Evolutionary conservation across 2,888 invertebrate genomes (phyloP), one percentile per base, ranked within the genome.

Genomic region (Schrankia costaestrigalis): DNA sequence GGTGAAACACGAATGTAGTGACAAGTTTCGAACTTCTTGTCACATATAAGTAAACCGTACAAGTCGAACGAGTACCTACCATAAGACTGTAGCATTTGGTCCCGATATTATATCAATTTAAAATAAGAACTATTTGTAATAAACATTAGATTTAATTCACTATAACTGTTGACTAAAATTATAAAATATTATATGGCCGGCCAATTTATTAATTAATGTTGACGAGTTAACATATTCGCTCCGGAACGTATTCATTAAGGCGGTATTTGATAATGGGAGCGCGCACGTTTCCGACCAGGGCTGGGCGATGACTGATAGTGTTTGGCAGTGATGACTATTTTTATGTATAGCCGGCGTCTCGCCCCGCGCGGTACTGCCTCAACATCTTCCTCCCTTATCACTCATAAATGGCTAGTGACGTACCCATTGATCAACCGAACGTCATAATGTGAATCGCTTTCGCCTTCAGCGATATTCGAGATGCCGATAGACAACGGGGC

Each of bases 281-380:
- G 32, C 56, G 41, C 31, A 56, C 57, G 54, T 44, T 31, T 32
- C 32, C 31, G 39, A 36, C 41, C 34, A 22, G 18, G 38, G 50
- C 39, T 48, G 35, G 46, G 15, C 50, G 46, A 33, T 57, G 42
- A 56, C 48, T 56, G 56, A 43, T 54, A 45, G 27, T 46, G 26
- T 27, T 33, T 19, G 23, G 30, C 24, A 37, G 26, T 46, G 56
- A 46, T 48, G 35, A 50, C 39, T 54, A 51, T 51, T 54, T 54
- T 56, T 56, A 57, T 57, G 50, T 42, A 31, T 37, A 15, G 31
- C 29, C 17, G 43, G 32, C 21, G 37, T 26, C 50, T 42, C 57
- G 41, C 56, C 48, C 31, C 25, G 27, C 33, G 31, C 25, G 26
- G 26, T 9, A 31, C 33, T 45, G 36, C 49, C 45, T 35, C 40